phyloP scores from a whole-genome alignment of 2,888 invertebrate species.

The Maniola hyperantus region DNA sequence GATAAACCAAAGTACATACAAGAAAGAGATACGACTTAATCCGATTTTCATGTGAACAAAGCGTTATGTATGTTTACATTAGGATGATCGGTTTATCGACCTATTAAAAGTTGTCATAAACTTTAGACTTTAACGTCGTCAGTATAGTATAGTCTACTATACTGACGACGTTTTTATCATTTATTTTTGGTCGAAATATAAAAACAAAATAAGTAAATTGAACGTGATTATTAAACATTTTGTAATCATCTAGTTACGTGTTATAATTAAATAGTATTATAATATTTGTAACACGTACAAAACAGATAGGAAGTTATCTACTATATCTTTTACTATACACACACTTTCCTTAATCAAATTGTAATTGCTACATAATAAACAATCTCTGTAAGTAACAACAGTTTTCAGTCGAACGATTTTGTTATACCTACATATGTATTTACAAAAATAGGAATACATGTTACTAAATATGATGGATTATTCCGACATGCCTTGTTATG shows the following conservation, averaged over 20 bases:
- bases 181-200: neutral
- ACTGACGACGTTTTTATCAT: neutral
- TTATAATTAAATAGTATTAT: neutral
- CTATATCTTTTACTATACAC: neutral
- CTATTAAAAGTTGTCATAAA: too few species aligned
- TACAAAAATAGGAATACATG: neutral
- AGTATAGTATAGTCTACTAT: too few species aligned
- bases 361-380: neutral
- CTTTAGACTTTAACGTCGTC: too few species aligned
- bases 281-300: neutral
- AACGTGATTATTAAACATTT: too few species aligned
- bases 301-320: too few species aligned
- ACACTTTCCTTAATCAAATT: neutral
- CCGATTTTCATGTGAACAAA: too few species aligned
- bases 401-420: constrained; percentile 10
- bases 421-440: neutral
- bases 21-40: neutral
- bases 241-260: too few species aligned
- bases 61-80: too few species aligned
- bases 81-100: too few species aligned
- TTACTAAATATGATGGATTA: neutral
- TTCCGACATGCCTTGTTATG: constrained; percentile 7
- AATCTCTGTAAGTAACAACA: neutral
- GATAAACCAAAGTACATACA: neutral
- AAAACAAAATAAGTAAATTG: neutral